These are phyloP conservation scores for Chaunax sp. DNA, from an alignment of 2,797 vertebrate genomes.

Conservation along the genomic window DNA sequence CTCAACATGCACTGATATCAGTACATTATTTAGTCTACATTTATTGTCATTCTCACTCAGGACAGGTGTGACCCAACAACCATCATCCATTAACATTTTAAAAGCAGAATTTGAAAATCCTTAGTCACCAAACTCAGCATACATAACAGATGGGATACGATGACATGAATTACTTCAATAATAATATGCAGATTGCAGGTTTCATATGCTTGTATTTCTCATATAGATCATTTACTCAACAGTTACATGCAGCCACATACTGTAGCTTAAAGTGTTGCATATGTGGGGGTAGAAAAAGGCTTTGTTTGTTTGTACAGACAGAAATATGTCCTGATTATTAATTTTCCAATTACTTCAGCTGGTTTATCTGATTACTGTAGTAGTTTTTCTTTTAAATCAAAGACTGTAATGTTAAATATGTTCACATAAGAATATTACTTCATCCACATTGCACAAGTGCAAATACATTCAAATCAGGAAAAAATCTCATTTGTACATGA, in stretches of 20 bases:
- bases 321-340: conserved; percentile 1
- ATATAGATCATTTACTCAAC: background rate
- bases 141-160: too few species aligned
- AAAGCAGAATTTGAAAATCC: background rate
- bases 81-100: background rate
- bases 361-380: background rate
- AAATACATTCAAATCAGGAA: conserved; percentile 13
- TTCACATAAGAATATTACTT: background rate
- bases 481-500: conserved; percentile 14
- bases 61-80: background rate
- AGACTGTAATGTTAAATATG: background rate
- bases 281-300: too few species aligned
- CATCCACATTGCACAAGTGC: conserved; percentile 34
- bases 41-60: background rate
- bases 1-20: background rate
- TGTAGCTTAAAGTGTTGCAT: background rate
- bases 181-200: background rate
- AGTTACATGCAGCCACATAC: background rate
- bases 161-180: too few species aligned
- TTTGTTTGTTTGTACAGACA: background rate
- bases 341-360: background rate
- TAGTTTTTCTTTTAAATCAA: background rate
- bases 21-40: background rate
- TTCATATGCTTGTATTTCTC: conserved; percentile 9
- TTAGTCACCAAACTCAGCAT: background rate